Evolutionary conservation across 2,113 vertebrate genomes (phyloP).

Genomic region (Tapirus terrestris): DNA sequence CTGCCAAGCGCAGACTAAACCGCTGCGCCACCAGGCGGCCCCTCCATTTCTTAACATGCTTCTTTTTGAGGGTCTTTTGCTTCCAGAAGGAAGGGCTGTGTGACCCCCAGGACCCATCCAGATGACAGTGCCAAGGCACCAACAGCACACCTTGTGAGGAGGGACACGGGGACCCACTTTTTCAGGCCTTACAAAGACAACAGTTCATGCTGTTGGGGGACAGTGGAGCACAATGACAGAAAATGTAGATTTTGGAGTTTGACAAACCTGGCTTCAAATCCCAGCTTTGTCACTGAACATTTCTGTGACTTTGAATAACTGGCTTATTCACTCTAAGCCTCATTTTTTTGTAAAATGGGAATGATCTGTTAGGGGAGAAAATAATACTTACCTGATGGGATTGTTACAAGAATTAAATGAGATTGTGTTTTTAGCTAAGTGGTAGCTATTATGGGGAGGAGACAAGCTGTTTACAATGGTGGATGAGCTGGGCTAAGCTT

Average conservation of each 20-base stretch:
- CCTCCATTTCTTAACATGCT: not conserved
- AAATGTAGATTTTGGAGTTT: not conserved
- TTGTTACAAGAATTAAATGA: not conserved
- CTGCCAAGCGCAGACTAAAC: too few species aligned
- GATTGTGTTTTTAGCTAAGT: not conserved
- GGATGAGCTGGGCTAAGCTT: not conserved
- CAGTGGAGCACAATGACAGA: not conserved
- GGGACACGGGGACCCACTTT: not conserved
- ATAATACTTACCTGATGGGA: not conserved
- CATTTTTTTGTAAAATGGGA: constrained; percentile 8
- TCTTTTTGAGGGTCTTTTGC: not conserved
- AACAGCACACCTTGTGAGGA: not conserved
- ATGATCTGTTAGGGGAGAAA: not conserved
- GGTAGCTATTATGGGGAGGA: not conserved
- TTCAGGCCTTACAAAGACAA: not conserved
- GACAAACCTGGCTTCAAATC: not conserved
- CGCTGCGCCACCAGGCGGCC: too few species aligned
- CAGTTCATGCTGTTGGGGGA: not conserved
- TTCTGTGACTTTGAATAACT: not conserved
- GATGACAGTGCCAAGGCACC: not conserved
- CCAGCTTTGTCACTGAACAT: not conserved
- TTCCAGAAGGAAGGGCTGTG: not conserved
- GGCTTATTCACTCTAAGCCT: not conserved
- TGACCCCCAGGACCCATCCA: too few species aligned
- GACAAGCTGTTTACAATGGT: not conserved